Percentiles rank a stretch among this genome's conserved stretches.
These are phyloP conservation scores for Sesia bembeciformis DNA, from an alignment of 2,888 invertebrate species.

Conservation along the genomic window DNA sequence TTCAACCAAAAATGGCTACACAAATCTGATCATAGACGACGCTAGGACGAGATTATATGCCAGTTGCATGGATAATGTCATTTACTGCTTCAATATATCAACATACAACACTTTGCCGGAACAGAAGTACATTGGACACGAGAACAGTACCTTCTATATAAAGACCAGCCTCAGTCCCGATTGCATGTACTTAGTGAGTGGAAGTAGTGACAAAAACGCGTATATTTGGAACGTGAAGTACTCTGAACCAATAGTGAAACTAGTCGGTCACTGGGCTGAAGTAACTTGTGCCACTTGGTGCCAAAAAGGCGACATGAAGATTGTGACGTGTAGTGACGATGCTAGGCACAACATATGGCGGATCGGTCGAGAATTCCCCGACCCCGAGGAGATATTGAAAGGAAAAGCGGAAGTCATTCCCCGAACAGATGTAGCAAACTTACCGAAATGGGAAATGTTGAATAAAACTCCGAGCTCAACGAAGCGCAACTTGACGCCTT, in stretches of 20 bases:
- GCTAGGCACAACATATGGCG: conserved; percentile 85
- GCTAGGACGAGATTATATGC: conserved; percentile 82
- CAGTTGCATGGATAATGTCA: conserved; percentile 89
- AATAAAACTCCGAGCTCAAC: no score
- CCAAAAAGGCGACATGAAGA: conserved; percentile 67
- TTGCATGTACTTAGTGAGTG: conserved; percentile 86
- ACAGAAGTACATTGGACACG: conserved; percentile 80
- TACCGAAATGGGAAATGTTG: not conserved
- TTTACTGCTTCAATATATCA: conserved; percentile 88
- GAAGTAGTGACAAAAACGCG: conserved; percentile 90
- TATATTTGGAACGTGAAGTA: conserved; percentile 87
- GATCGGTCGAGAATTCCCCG: conserved; percentile 72
- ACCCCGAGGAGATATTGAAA: conserved; percentile 18
- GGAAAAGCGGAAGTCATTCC: conserved; percentile 28
- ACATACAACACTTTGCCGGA: conserved; percentile 79
- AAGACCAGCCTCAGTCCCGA: conserved; percentile 88
- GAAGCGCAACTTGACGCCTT: no score
- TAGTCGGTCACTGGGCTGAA: conserved; percentile 87
- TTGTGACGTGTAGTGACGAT: conserved; percentile 91
- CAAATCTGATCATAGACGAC: conserved; percentile 84
- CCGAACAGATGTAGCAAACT: conserved; percentile 2
- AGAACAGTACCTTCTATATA: conserved; percentile 88
- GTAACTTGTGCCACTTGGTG: conserved; percentile 93
- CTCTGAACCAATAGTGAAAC: conserved; percentile 78
- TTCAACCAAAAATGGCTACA: conserved; percentile 81